Evolutionary conservation across 2,113 vertebrate species (phyloP).

Genomic region (Bos taurus): ARS-UCD2.0 NC_037337.1:62397501-62398000

Average conservation of each 20-base stretch:
- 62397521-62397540: slow-evolving; percentile 19
- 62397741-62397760: background rate
- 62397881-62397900: background rate
- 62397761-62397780: slow-evolving; percentile 12
- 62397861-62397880: background rate
- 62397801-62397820: background rate
- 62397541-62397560: slow-evolving; percentile 46
- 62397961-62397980: background rate
- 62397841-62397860: background rate
- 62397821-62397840: background rate
- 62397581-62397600: slow-evolving; percentile 64
- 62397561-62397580: slow-evolving; percentile 50
- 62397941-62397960: background rate
- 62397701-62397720: background rate
- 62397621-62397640: slow-evolving; percentile 38
- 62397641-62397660: slow-evolving; percentile 34
- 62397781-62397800: background rate
- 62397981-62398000: background rate
- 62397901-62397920: slow-evolving; percentile 1
- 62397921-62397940: background rate
- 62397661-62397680: slow-evolving; percentile 8
- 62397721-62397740: slow-evolving; percentile 7
- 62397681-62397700: slow-evolving; percentile 1
- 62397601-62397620: slow-evolving; percentile 50
- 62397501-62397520: slow-evolving; percentile 27